Evolutionary conservation across 2,797 vertebrate genomes (phyloP), one percentile per base, ranked within the genome.

Genomic region (Loris lydekkerianus): DNA sequence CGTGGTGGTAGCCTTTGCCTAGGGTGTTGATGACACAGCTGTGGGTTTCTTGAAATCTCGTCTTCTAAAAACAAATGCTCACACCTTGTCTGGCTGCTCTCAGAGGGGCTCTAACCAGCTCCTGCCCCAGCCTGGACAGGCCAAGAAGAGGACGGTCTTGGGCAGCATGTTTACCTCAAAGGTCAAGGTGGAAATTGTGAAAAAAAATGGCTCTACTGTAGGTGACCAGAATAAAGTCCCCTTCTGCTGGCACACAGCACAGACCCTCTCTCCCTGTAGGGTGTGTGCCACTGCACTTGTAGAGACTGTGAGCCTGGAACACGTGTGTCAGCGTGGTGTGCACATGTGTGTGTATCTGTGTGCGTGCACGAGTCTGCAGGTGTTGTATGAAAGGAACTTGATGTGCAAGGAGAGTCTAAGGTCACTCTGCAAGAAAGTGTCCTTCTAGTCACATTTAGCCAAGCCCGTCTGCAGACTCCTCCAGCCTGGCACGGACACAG

Each of bases 361-460:
- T 2, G 4, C 9, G 10, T 4, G 2, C 43, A 56, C n/a, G 10
- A 2, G 29, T 56, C 25, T 89, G 29, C 46, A 21, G 3, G 20
- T 18, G 13, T 49, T 25, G 0, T 15, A 2, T 5, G 4, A 14
- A 61, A 53, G 70, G 49, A 69, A 53, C 69, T 13, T 5, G 5
- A 67, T 3, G 13, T 29, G 43, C n/a, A 85, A 85, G 94, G 86
- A 61, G 15, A 34, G 40, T 72, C 65, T 72, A 17, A 70, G 87
- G 78, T 95, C 72, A 40, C 67, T n/a, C 84, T 72, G 88, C 14
- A 46, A 40, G 29, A 88, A 43, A 23, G 49, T 90, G 96, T 88
- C 92, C 94, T 96, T 93, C 6, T 21, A 95, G 69, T 89, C 87
- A 37, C 91, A 65, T 91, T 85, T 80, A 76, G 91, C 91, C 63